Evolutionary conservation across 2,888 invertebrate species (phyloP), one percentile per base, ranked within the genome.

Genomic region (Hyposoter dolosus): DNA sequence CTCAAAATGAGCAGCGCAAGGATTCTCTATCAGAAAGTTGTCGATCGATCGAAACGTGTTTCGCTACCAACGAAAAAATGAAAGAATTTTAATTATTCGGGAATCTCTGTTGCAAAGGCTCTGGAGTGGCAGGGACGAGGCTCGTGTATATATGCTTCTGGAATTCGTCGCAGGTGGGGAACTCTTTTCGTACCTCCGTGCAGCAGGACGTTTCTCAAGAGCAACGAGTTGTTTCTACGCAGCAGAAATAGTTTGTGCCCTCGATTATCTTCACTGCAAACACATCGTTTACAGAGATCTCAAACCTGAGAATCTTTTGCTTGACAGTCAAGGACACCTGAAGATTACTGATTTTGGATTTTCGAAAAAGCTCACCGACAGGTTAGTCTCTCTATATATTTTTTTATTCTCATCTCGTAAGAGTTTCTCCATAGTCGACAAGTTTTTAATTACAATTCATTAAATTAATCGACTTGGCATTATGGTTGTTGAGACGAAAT

Each of bases 291-390:
- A 98, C 94, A 94, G 97, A 81, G 99, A 99, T 92, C 95, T 99
- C 89, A 99, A 99, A 94, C 99, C 99, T 0, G 99, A 99, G 94
- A 99, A 99, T 94, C 95, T 99, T 79, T 95, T 99, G 28, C 95
- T 99, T 74, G 99, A 99, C 91, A 96, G 96, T 89, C 98, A 98
- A 90, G 99, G 99, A 0, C 99, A 99, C 94, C 95, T 99, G 91
- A 99, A 99, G 95, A 98, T 99, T 91, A 99, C 99, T 10, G 99
- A 99, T 94, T 99, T 99, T 93, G 99, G 99, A 15, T 99, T 99
- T 94, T 99, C 99, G 66, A 99, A 99, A 94, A 98, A 98, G 92
- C 95, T 99, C 69, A 96, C 97, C 1, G 99, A 99, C 94, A 96
- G 96, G 96, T 96, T 90, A 85, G 91, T 53, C 6, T 23, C 23